Conservation (phyloP, 1,140 invertebrate species). For the Ridgeia piscesae region DNA sequence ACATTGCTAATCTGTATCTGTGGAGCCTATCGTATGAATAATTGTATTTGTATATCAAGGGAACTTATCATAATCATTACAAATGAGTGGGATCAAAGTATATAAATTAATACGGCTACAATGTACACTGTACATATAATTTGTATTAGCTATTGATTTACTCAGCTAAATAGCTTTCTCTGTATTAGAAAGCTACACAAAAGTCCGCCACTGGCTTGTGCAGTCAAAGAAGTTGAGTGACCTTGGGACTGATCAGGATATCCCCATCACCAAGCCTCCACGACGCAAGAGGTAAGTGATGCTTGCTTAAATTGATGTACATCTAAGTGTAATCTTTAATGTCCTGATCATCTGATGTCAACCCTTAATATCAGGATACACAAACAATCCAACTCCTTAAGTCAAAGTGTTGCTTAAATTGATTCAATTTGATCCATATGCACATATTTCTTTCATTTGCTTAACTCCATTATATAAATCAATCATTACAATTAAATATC, state of each 20-base stretch:
- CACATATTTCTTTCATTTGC: no score
- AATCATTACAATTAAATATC: no score
- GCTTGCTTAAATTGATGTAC: no score
- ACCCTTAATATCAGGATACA: no score
- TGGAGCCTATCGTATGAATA: no score
- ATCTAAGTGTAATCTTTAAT: no score
- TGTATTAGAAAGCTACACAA: neutral
- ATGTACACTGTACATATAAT: neutral
- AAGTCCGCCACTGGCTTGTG: neutral
- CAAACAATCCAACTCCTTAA: no score
- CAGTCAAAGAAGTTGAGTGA: neutral
- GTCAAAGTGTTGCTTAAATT: no score
- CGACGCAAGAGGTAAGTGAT: neutral
- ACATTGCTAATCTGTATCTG: no score
- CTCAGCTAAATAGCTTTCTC: neutral
- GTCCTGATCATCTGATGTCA: no score
- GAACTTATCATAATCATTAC: neutral
- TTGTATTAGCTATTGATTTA: neutral
- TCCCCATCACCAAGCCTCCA: neutral
- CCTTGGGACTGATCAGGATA: neutral
- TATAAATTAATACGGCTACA: neutral
- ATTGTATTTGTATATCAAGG: neutral
- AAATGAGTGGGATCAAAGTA: neutral
- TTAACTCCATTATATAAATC: no score
- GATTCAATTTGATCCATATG: no score